Evolutionary conservation across 2,888 invertebrate genomes (phyloP), one percentile per base, ranked within the genome.

Genomic region (Caenorhabditis sp.): DNA sequence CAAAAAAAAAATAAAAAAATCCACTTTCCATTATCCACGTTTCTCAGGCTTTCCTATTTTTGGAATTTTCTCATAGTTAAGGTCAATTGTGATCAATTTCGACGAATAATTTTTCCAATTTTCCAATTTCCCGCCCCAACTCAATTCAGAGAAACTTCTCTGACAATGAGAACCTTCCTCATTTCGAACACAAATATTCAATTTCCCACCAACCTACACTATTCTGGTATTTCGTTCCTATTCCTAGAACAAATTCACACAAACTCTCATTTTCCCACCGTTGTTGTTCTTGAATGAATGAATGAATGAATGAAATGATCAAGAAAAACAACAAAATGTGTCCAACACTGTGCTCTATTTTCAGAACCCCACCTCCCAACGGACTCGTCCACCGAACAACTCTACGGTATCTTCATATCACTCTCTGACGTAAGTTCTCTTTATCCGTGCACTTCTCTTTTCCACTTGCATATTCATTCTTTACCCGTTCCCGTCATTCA

Each of bases 391-490:
- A 35, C 67, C 1, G 71, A 72, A 22, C 62, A 62, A n/a, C 56
- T 80, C 47, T 68, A 64, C 68, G 72, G 80, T 51, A 56, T 80
- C n/a, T 72, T 56, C 24, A 6, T 72, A 1, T 51, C 50, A n/a
- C 68, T 72, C 2, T 67, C 72, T 50, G 80, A 80, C 47, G 80
- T 80, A 68, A 79, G 79, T 69, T n/a, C 35, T 32, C 56, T 56
- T 32, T 20, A 26, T 40, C 20, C 53, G n/a, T 69, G 26, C 32
- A 13, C 28, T 58, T 28, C 55, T 22, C 51, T 37, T 51, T 51
- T 9, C 44, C 26, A 60, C 28, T 61, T 53, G 6, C 13, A 6
- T 18, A 44, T 56, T 68, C n/a, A 22, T 37, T 13, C 22, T 22
- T 22, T 24, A 8, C 37, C 15, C 44, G 20, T 58, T 37, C 44